Base-by-base conservation (phyloP, 2,113 vertebrate species). In the Pandion haliaetus region DNA sequence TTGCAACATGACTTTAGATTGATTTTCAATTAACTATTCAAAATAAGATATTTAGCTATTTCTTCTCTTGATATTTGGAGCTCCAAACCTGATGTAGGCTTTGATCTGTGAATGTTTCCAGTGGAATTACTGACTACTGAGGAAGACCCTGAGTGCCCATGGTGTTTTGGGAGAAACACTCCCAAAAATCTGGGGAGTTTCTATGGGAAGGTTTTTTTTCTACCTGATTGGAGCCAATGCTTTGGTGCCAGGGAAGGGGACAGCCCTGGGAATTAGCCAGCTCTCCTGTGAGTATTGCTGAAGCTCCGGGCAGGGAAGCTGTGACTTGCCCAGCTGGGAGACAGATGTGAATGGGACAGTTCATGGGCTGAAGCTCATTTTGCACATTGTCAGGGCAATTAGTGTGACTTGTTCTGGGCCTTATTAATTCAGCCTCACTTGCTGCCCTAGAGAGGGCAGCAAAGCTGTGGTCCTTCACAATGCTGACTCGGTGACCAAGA, bases 401-500 rank as follows among this genome's bases (percentile, higher is more conserved):
- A 29, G n/a, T 3, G 19, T 42, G 50, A 42, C 17, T 25, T 50
- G 42, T 20, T 77, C 38, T 17, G 59, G 40, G 54, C 10, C 13
- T 71, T 38, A 36, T 47, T 42, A 65, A 44, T 24, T 38, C 58
- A 89, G 18, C 17, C 32, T 62, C 23, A 0, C 31, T 42, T 45
- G 28, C 69, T 70, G 76, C 42, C 63, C 76, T 16, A 5, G 63
- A 62, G 63, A 26, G 42, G 50, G 55, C 79, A 92, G 76, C 82
- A 61, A 32, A 66, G 55, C 54, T 1, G 0, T 40, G 61, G 32
- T 80, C n/a, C 66, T 24, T 42, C 49, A 17, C 66, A 26, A 9
- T 1, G 1, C 42, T 74, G 45, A 2, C n/a, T 49, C 3, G 0
- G 10, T 3, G 47, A 34, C 38, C 0, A 13, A 28, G 17, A 19